phyloP scores from a whole-genome alignment of 1,140 invertebrate genomes.

The Papilio polyxenes region DNA sequence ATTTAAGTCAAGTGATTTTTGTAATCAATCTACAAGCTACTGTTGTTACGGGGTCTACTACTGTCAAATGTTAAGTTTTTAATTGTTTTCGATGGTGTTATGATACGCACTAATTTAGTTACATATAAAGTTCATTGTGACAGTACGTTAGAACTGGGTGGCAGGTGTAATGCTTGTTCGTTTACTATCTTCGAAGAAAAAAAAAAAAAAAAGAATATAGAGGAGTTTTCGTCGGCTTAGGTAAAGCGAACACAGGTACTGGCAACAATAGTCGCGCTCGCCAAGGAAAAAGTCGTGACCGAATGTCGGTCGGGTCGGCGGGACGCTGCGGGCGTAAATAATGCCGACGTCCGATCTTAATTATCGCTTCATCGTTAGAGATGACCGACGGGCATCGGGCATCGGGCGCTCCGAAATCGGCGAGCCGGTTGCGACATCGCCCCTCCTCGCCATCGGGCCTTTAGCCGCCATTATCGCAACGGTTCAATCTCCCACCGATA shows the following conservation, averaged over 20 bases:
- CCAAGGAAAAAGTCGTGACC: conserved; percentile 78
- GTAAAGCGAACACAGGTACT: conserved; percentile 61
- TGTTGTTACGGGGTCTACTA: too few relatives aligned
- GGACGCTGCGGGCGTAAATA: conserved; percentile 77
- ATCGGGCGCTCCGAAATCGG: conserved; percentile 71
- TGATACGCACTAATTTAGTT: not conserved
- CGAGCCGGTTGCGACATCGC: conserved; percentile 69
- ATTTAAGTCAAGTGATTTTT: too few relatives aligned
- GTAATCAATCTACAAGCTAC: too few relatives aligned
- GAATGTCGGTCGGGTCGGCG: conserved; percentile 64
- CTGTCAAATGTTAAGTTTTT: too few relatives aligned
- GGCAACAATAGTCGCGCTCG: conserved; percentile 73
- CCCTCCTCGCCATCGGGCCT: conserved; percentile 52
- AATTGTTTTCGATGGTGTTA: too few relatives aligned
- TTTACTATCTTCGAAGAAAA: conserved; percentile 10
- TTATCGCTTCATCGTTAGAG: conserved; percentile 78
- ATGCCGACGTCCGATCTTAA: conserved; percentile 77
- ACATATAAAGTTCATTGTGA: not conserved
- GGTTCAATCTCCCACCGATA: conserved; percentile 68
- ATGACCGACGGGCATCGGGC: conserved; percentile 73
- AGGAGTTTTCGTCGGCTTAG: conserved; percentile 38
- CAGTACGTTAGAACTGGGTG: not conserved
- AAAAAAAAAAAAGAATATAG: not conserved
- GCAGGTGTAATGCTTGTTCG: not conserved
- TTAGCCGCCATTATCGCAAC: conserved; percentile 61